Conservation (phyloP, 2,888 invertebrate species). For the Melipona bicolor region DNA sequence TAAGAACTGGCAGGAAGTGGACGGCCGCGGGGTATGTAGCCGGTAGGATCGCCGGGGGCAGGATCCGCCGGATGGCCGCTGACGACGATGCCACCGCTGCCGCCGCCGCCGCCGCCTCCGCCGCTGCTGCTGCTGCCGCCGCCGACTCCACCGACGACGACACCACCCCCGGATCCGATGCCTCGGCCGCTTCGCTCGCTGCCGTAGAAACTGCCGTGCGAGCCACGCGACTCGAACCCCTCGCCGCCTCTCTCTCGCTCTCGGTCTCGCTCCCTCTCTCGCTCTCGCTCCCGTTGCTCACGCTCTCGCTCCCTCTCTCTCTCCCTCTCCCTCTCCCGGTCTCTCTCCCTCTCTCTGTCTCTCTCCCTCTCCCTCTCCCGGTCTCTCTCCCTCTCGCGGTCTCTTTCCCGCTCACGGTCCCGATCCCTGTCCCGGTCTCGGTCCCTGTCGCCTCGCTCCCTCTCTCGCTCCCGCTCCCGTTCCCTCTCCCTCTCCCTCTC, state of each 20-base stretch:
- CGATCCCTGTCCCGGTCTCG: conserved; percentile 42
- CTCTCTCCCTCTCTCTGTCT: conserved; percentile 62
- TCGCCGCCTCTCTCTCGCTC: conserved; percentile 57
- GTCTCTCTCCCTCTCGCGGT: conserved; percentile 62
- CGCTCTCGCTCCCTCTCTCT: conserved; percentile 21
- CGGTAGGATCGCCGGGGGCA: conserved; percentile 80
- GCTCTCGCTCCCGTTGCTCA: conserved; percentile 19
- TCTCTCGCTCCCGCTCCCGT: conserved; percentile 45
- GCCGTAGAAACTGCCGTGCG: conserved; percentile 83
- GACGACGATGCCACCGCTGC: conserved; percentile 74
- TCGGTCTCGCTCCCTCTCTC: conserved; percentile 51
- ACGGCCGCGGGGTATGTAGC: conserved; percentile 80
- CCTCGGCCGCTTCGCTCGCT: conserved; percentile 79
- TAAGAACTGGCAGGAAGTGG: conserved; percentile 79
- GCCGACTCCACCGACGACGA: conserved; percentile 70
- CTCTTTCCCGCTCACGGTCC: conserved; percentile 52
- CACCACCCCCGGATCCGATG: conserved; percentile 74
- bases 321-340: too few species aligned
- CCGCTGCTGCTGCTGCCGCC: conserved; percentile 64
- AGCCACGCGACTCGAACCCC: conserved; percentile 83
- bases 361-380: conserved; percentile 22
- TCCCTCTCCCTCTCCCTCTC: conserved; percentile 42
- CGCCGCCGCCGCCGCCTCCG: conserved; percentile 73
- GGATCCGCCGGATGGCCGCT: conserved; percentile 77
- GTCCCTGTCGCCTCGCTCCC: conserved; percentile 34